phyloP scores from a whole-genome alignment of 1,140 invertebrate species.

The Macrocentrus cingulum region DNA sequence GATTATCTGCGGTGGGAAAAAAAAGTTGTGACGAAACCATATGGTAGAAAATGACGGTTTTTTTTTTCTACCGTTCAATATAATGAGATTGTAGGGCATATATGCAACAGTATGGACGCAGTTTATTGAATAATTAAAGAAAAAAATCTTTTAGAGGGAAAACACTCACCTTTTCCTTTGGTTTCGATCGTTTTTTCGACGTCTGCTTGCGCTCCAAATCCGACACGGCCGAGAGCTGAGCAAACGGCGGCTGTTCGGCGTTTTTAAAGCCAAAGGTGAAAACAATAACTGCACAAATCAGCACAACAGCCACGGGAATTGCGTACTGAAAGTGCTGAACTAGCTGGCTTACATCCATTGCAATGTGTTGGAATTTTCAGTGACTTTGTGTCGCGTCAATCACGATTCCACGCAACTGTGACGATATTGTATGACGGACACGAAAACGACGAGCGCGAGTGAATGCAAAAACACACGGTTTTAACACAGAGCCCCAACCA shows the following conservation, averaged over 20 bases:
- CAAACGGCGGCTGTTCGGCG: constrained; percentile 71
- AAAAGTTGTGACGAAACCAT: constrained; percentile 33
- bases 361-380: background rate
- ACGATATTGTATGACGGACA: constrained; percentile 29
- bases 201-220: constrained; percentile 66
- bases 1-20: constrained; percentile 32
- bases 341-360: constrained; percentile 45
- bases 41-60: constrained; percentile 31
- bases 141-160: too few relatives aligned
- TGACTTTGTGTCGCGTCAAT: background rate
- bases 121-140: too few relatives aligned
- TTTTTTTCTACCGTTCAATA: background rate
- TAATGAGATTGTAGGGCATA: too few relatives aligned
- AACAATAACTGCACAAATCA: constrained; percentile 67
- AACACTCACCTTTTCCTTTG: constrained; percentile 69
- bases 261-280: constrained; percentile 74
- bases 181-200: constrained; percentile 67
- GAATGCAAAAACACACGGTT: constrained; percentile 17
- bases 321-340: constrained; percentile 62
- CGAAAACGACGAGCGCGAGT: constrained; percentile 16
- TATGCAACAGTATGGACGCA: too few relatives aligned
- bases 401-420: background rate
- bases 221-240: constrained; percentile 63
- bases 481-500: constrained; percentile 19
- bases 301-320: constrained; percentile 67